phyloP scores from a whole-genome alignment of 2,888 invertebrate species.

The Noctua pronuba region DNA sequence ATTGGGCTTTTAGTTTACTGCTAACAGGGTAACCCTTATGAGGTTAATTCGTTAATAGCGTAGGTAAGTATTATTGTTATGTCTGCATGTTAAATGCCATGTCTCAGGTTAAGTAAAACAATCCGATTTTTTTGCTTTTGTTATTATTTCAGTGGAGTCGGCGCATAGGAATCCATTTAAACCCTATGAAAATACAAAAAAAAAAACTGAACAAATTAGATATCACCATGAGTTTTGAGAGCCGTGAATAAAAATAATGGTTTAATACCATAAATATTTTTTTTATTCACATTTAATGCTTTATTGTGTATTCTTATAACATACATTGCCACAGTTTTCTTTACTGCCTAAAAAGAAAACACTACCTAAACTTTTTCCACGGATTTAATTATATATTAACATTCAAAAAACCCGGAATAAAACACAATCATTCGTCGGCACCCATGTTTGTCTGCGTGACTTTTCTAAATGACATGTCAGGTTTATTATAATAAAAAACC shows the following conservation, averaged over 20 bases:
- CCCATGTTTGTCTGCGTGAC: conserved; percentile 23
- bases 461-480: conserved; percentile 54
- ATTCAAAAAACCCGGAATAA: conserved; percentile 34
- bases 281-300: too few relatives aligned
- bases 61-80: neutral
- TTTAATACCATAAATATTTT: too few relatives aligned
- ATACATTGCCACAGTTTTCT: neutral
- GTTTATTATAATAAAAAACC: conserved; percentile 54
- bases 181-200: neutral
- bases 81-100: neutral
- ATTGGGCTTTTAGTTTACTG: neutral
- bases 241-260: too few relatives aligned
- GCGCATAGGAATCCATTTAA: neutral
- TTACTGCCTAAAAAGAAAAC: neutral
- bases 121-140: fast-evolving
- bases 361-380: neutral
- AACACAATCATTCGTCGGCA: conserved; percentile 7
- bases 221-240: too few relatives aligned
- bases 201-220: neutral
- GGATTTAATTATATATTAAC: neutral
- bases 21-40: neutral
- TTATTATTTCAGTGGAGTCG: neutral
- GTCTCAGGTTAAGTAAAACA: too few relatives aligned
- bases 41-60: neutral
- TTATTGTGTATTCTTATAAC: too few relatives aligned